Conservation (phyloP, 2,888 invertebrate genomes). For the Ferdinandea cuprea region DNA sequence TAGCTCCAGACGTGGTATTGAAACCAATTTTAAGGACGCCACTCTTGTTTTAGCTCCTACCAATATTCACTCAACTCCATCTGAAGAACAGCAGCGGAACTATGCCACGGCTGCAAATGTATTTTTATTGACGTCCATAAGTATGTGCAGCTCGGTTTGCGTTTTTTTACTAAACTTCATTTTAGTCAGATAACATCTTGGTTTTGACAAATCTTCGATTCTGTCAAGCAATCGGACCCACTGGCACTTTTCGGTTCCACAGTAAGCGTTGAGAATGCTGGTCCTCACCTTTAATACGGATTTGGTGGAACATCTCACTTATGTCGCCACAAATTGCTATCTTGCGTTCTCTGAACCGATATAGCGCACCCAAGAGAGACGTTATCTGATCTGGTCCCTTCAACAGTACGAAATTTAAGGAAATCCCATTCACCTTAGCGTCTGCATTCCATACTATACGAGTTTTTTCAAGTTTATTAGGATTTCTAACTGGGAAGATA, state of each 20-base stretch:
- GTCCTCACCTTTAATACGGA: constrained; percentile 73
- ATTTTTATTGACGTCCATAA: constrained; percentile 64
- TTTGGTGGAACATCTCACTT: constrained; percentile 76
- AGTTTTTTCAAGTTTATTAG: constrained; percentile 76
- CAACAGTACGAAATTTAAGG: background rate
- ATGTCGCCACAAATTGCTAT: constrained; percentile 77
- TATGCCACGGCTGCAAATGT: constrained; percentile 71
- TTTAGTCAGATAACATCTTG: background rate
- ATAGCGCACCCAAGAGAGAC: constrained; percentile 78
- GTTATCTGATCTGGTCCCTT: constrained; percentile 78
- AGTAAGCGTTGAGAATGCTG: constrained; percentile 77
- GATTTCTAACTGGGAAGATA: constrained; percentile 67
- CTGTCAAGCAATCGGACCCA: constrained; percentile 37
- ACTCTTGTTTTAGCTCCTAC: constrained; percentile 61
- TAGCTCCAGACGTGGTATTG: constrained; percentile 68
- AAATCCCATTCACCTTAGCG: constrained; percentile 12
- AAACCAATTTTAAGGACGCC: constrained; percentile 60
- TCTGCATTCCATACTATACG: constrained; percentile 78
- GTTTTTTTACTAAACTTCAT: background rate
- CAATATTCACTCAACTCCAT: background rate
- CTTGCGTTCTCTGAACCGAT: constrained; percentile 77
- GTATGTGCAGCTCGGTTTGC: constrained; percentile 24
- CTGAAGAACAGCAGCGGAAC: constrained; percentile 25
- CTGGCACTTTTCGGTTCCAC: constrained; percentile 75
- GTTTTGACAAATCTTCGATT: constrained; percentile 20